Conservation (phyloP, 1,140 invertebrate species). For the Drosophila burlai region DNA sequence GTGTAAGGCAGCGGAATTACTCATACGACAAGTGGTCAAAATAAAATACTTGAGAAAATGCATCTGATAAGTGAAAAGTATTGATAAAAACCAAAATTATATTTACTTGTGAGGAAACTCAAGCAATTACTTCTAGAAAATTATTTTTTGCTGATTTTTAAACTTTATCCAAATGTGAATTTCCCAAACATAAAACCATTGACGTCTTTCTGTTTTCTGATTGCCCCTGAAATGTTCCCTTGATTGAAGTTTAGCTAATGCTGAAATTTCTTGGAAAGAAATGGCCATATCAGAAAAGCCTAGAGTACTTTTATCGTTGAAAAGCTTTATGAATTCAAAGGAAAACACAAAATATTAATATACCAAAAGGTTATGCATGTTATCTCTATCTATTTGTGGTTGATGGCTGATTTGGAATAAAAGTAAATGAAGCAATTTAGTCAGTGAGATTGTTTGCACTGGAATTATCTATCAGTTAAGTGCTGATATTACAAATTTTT, state of each 20-base stretch:
- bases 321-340: conserved; percentile 2
- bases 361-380: conserved; percentile 2
- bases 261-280: not conserved
- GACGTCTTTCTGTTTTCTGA: not conserved
- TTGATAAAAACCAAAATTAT: conserved; percentile 20
- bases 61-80: conserved; percentile 33
- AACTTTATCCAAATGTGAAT: not conserved
- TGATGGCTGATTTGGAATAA: conserved; percentile 17
- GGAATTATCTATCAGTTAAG: conserved; percentile 11
- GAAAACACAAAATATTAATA: not conserved
- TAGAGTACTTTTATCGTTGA: conserved; percentile 8
- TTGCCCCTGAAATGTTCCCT: not conserved
- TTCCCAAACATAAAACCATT: not conserved
- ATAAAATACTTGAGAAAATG: conserved; percentile 50
- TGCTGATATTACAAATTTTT: conserved; percentile 19
- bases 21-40: conserved; percentile 43
- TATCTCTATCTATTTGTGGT: not conserved
- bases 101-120: conserved; percentile 16
- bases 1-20: conserved; percentile 32
- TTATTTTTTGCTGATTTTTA: not conserved
- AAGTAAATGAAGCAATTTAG: conserved; percentile 3
- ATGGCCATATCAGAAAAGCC: not conserved
- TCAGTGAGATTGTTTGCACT: conserved; percentile 2
- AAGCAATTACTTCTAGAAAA: too few species aligned
- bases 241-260: not conserved